A percentile compares a stretch with the other conserved stretches of the same genome.
Evolutionary conservation across 2,113 vertebrate genomes (phyloP).

Genomic region (Corydoras maculifer): DNA sequence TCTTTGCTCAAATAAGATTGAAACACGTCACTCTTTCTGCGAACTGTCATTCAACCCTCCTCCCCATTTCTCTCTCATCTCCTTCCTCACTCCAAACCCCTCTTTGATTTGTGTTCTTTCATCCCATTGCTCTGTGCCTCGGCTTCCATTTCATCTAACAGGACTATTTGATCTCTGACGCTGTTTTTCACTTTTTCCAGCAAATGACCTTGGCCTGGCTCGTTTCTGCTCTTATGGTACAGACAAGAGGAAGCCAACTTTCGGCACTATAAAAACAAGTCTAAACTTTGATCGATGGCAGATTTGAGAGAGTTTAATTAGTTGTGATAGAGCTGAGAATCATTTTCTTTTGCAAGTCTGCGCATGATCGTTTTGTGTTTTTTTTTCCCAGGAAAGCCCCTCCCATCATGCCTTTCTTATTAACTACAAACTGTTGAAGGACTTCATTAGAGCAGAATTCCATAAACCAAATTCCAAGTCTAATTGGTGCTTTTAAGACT

Average conservation of each 20-base stretch:
- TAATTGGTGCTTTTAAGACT: no score
- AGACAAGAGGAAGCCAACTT: background rate
- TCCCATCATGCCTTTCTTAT: no score
- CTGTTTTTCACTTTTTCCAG: constrained; percentile 53
- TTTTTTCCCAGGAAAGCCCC: no score
- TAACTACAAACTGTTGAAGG: no score
- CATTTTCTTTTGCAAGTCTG: background rate
- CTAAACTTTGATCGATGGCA: constrained; percentile 8
- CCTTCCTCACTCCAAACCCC: constrained; percentile 1
- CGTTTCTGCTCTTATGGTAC: constrained; percentile 5
- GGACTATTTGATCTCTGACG: constrained; percentile 54
- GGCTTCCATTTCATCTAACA: constrained; percentile 43
- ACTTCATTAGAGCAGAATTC: no score
- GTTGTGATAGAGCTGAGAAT: constrained; percentile 10
- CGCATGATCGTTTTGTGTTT: no score
- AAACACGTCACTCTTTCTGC: constrained; percentile 15
- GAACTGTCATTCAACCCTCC: constrained; percentile 2
- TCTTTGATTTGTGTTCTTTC: constrained; percentile 37
- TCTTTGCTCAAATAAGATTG: constrained; percentile 19
- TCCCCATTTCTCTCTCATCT: constrained; percentile 19
- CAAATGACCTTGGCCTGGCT: constrained; percentile 51
- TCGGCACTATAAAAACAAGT: constrained; percentile 10
- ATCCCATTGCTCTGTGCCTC: constrained; percentile 32
- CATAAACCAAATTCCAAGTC: no score
- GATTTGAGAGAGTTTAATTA: constrained; percentile 36